These are phyloP conservation scores for Nemotelus nigrinus DNA, from an alignment of 2,888 invertebrate genomes.

Conservation along the genomic window DNA sequence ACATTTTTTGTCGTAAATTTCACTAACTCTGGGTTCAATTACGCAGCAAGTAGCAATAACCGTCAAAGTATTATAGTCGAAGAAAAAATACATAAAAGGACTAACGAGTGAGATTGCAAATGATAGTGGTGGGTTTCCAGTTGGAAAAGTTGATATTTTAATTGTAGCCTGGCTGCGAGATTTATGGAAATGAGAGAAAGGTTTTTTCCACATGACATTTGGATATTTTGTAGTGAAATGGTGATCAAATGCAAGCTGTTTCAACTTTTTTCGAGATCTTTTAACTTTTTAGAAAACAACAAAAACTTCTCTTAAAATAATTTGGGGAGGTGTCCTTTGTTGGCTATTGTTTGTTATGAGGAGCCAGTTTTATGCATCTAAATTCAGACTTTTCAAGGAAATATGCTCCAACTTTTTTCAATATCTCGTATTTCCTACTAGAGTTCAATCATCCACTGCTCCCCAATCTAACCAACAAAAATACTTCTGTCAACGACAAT, in stretches of 20 bases:
- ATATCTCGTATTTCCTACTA: too few species aligned
- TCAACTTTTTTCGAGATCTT: too few species aligned
- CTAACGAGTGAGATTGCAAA: slow-evolving; percentile 20
- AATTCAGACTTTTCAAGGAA: too few species aligned
- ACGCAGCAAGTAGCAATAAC: slow-evolving; percentile 43
- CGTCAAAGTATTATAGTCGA: slow-evolving; percentile 38
- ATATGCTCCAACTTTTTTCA: too few species aligned
- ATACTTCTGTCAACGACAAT: slow-evolving; percentile 6
- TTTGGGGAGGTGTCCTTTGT: too few species aligned
- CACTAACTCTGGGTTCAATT: slow-evolving; percentile 41
- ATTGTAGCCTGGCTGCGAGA: background rate
- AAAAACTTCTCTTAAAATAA: too few species aligned
- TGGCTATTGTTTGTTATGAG: too few species aligned
- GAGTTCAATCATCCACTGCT: too few species aligned
- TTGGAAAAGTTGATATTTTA: slow-evolving; percentile 6
- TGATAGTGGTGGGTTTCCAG: background rate
- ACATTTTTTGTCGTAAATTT: slow-evolving; percentile 44
- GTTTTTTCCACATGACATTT: background rate
- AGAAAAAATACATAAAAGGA: slow-evolving; percentile 23
- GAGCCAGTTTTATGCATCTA: too few species aligned
- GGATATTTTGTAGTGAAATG: background rate
- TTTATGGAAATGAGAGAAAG: background rate
- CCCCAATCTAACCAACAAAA: too few species aligned
- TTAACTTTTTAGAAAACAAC: too few species aligned
- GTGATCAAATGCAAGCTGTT: too few species aligned